Evolutionary conservation across 2,113 vertebrate genomes (phyloP).

Genomic region (Vombatus ursinus): DNA sequence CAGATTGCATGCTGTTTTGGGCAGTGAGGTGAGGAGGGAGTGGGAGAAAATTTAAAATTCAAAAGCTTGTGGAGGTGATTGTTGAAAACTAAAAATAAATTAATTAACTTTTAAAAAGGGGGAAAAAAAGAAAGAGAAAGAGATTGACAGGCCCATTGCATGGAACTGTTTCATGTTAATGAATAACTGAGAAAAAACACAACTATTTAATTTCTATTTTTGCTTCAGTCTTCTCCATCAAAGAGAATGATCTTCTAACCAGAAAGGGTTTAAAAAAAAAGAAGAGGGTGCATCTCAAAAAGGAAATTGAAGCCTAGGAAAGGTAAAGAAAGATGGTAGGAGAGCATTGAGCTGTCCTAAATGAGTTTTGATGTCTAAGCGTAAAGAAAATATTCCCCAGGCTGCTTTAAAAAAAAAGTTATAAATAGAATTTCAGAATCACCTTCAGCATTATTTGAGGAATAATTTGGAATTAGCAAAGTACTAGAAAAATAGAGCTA

Average conservation of each 20-base stretch:
- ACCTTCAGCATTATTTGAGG: background rate
- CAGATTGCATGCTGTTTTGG: too few relatives aligned
- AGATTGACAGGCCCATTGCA: background rate
- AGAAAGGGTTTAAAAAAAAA: background rate
- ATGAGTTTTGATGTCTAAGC: background rate
- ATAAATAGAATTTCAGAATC: background rate
- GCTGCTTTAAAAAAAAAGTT: background rate
- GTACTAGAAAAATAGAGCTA: background rate
- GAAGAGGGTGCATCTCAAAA: background rate
- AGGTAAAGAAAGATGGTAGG: background rate
- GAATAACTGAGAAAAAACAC: background rate
- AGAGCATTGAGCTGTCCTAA: background rate
- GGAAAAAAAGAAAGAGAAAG: too few relatives aligned
- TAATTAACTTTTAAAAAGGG: too few relatives aligned
- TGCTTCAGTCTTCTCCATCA: background rate
- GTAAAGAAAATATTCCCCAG: background rate
- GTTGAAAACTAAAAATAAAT: too few relatives aligned
- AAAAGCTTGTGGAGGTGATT: too few relatives aligned
- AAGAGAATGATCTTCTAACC: background rate
- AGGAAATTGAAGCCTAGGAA: background rate
- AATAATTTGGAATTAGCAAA: background rate
- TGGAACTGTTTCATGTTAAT: background rate
- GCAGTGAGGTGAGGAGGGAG: too few relatives aligned
- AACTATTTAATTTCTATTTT: background rate
- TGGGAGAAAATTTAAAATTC: too few relatives aligned